Evolutionary conservation across 2,797 vertebrate species (phyloP), one percentile per base, ranked within the genome.

Genomic region (Acrossocheilus wenchowensis): DNA sequence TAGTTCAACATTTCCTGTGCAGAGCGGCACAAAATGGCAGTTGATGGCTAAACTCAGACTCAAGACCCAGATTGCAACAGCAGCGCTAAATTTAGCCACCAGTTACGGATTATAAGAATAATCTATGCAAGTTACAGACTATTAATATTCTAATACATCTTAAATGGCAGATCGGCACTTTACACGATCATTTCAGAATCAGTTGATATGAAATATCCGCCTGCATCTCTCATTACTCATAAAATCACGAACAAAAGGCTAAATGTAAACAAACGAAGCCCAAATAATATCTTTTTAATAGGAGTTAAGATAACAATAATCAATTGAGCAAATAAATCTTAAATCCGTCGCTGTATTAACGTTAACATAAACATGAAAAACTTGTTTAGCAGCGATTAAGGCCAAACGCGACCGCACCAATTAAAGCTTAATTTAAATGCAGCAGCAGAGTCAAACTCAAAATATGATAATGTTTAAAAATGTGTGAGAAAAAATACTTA

Each of bases 1-100:
- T 8, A n/a, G 6, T 9, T 36, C 36, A 12, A 2, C 9, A 19
- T 17, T 66, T 69, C 45, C 45, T 41, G 9, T 15, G 48, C 36
- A 23, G 3, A 19, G 15, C 12, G 60, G 48, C 62, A 36, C 83
- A 78, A 84, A 78, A 84, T 69, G 83, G 74, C 74, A 69, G 82
- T 66, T 77, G 12, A n/a, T 68, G 73, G 21, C 54, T 6, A 19
- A 45, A 23, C 71, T 50, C 43, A 19, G 15, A 43, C 45, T 30
- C 4, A 10, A 69, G 45, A 48, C 66, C 80, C 15, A 71, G 66
- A 5, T 2, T 52, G 23, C 17, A 72, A 57, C 0, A 43, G 2
- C 23, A 39, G 5, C 66, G n/a, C 21, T 48, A 26, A 7, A 2
- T 6, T 6, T 3, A 64, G 12, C 15, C 15, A n/a, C 3, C 34